Percentiles rank a stretch among this genome's conserved stretches.
Conservation (phyloP, 2,888 invertebrate species). For the Athetis lepigone region DNA sequence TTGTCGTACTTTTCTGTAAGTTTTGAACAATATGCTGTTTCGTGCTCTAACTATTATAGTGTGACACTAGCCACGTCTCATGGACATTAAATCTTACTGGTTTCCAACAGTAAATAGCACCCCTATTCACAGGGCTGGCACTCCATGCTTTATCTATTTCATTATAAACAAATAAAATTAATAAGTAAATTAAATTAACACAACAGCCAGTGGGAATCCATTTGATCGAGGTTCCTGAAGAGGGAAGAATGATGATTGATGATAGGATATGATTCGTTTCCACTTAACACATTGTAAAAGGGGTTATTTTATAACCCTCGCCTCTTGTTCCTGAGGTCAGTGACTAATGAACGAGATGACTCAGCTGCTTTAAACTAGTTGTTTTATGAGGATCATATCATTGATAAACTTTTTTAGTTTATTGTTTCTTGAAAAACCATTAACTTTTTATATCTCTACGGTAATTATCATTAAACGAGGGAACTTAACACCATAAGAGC, state of each 20-base stretch:
- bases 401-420: slow-evolving; percentile 60
- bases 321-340: slow-evolving; percentile 84
- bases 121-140: slow-evolving; percentile 12
- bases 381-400: slow-evolving; percentile 74
- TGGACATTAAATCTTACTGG: not conserved
- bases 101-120: not conserved
- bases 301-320: slow-evolving; percentile 87
- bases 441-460: slow-evolving; percentile 47
- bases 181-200: slow-evolving; percentile 73
- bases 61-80: not conserved
- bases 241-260: slow-evolving; percentile 88
- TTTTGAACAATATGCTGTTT: not conserved
- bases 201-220: slow-evolving; percentile 73
- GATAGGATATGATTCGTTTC: slow-evolving; percentile 88
- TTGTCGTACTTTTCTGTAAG: not conserved
- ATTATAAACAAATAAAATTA: slow-evolving; percentile 54
- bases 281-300: slow-evolving; percentile 89
- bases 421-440: slow-evolving; percentile 56
- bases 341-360: slow-evolving; percentile 87
- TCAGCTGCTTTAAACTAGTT: slow-evolving; percentile 79
- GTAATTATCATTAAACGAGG: slow-evolving; percentile 36
- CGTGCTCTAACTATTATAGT: not conserved
- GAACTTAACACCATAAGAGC: slow-evolving; percentile 28
- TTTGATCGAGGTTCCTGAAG: slow-evolving; percentile 72
- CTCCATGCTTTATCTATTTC: slow-evolving; percentile 19